Evolutionary conservation across 2,113 vertebrate genomes (phyloP).

Genomic region (Hippocampus guttulatus): DNA sequence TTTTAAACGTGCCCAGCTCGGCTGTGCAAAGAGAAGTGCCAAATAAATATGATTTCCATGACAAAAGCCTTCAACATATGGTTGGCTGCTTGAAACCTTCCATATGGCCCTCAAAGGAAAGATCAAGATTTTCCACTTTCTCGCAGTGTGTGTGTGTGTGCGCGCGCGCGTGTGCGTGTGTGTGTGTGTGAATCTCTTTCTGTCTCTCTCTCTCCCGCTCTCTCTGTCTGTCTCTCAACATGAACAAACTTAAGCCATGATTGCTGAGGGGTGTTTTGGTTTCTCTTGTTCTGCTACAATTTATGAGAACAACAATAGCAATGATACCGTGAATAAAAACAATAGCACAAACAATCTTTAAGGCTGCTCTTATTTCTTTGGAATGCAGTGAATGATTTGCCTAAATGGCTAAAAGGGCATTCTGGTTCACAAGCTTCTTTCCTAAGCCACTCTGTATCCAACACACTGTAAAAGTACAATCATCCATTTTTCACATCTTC

Average conservation of each 20-base stretch:
- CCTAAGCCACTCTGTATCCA: background rate
- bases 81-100: conserved; percentile 74
- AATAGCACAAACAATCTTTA: conserved; percentile 75
- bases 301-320: conserved; percentile 73
- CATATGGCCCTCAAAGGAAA: conserved; percentile 73
- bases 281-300: conserved; percentile 73
- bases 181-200: conserved; percentile 12
- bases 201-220: conserved; percentile 36
- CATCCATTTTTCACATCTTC: background rate
- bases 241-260: conserved; percentile 77
- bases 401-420: background rate
- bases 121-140: conserved; percentile 72
- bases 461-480: background rate
- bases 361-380: conserved; percentile 48
- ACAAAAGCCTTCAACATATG: conserved; percentile 83
- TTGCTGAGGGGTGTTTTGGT: conserved; percentile 69
- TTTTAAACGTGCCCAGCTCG: conserved; percentile 72
- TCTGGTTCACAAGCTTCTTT: conserved; percentile 4
- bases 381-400: background rate
- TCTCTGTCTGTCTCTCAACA: conserved; percentile 50
- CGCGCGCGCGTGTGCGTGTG: too few species aligned
- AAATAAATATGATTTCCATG: conserved; percentile 81
- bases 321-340: conserved; percentile 78
- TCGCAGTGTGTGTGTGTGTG: conserved; percentile 9
- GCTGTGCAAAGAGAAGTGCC: conserved; percentile 79